Conservation (phyloP, 2,888 invertebrate genomes). For the Chalcis sispes region DNA sequence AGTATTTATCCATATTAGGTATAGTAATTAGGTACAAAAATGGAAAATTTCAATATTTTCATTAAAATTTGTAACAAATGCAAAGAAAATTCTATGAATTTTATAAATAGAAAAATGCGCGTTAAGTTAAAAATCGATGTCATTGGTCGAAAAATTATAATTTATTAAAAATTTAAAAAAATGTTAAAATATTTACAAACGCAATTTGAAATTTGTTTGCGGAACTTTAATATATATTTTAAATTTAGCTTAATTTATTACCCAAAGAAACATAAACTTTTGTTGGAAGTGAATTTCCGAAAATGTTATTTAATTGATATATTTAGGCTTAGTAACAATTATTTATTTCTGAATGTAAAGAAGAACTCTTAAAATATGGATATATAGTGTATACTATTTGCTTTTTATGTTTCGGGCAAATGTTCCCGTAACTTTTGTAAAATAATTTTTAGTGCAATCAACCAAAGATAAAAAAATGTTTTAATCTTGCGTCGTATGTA, state of each 20-base stretch:
- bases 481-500: neutral
- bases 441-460: slow-evolving; percentile 48
- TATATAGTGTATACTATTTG: slow-evolving; percentile 45
- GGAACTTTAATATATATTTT: slow-evolving; percentile 4
- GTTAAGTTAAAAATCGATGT: too few relatives aligned
- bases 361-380: slow-evolving; percentile 26
- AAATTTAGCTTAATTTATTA: slow-evolving; percentile 28
- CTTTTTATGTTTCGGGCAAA: slow-evolving; percentile 18
- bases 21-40: neutral
- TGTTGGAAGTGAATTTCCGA: neutral
- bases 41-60: neutral
- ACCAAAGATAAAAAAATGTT: slow-evolving; percentile 52
- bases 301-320: neutral
- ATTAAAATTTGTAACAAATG: neutral
- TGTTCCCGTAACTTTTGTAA: slow-evolving; percentile 39
- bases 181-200: neutral
- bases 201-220: slow-evolving; percentile 16
- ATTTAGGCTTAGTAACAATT: slow-evolving; percentile 8
- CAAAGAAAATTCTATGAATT: too few relatives aligned
- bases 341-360: slow-evolving; percentile 34
- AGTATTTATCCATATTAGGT: slow-evolving; percentile 4
- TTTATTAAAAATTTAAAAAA: neutral
- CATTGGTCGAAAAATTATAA: too few relatives aligned
- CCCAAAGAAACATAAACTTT: slow-evolving; percentile 17
- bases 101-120: too few relatives aligned